These are phyloP conservation scores for Monarcha castaneiventris DNA, from an alignment of 2,113 vertebrate species.

Conservation along the genomic window DNA sequence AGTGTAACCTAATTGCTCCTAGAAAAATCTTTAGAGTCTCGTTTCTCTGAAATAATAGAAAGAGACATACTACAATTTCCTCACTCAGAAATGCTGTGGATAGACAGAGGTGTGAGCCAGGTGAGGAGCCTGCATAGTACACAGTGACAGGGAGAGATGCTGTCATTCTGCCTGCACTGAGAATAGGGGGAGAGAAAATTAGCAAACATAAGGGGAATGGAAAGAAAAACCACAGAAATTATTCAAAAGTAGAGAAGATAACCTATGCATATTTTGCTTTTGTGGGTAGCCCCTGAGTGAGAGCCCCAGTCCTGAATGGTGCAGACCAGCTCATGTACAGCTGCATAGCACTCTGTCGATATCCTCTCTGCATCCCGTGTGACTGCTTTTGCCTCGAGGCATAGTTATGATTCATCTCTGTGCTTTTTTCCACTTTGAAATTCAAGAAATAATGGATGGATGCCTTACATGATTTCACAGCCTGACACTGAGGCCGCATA, in stretches of 20 bases:
- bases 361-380: not conserved
- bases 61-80: not conserved
- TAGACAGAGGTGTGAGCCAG: not conserved
- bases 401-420: not conserved
- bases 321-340: not conserved
- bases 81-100: not conserved
- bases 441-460: not conserved
- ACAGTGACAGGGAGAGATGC: accelerated
- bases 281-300: not conserved
- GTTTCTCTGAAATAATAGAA: not conserved
- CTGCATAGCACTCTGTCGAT: accelerated
- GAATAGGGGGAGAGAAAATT: not conserved
- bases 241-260: not conserved
- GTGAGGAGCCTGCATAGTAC: not conserved
- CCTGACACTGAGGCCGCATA: not conserved
- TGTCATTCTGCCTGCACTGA: not conserved
- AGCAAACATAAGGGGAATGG: not conserved
- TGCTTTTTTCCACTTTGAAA: not conserved
- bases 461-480: not conserved
- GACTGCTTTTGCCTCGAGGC: not conserved
- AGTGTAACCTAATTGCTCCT: not conserved
- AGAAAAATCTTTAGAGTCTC: not conserved
- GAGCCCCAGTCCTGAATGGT: not conserved
- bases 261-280: not conserved
- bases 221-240: not conserved